These are phyloP conservation scores for Lepidocyrtinus sp. DNA, from an alignment of 2,888 invertebrate species.

Conservation along the genomic window DNA sequence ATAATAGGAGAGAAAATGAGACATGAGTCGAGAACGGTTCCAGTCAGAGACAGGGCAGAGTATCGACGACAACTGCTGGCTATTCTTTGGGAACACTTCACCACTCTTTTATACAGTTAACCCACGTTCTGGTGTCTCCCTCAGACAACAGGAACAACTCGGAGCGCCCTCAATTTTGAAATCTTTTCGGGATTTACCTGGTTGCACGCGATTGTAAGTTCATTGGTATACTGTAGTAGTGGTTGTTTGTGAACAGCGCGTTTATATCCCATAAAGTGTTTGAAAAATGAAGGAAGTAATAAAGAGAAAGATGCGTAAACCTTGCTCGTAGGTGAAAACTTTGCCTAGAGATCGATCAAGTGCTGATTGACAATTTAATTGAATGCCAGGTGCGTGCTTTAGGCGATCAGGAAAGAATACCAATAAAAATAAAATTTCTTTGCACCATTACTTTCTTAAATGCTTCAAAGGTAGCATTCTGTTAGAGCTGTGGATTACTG, in stretches of 20 bases:
- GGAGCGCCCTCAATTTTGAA: conserved; percentile 67
- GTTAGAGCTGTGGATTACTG: too few species aligned
- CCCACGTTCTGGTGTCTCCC: conserved; percentile 54
- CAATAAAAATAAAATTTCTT: too few species aligned
- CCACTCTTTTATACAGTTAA: conserved; percentile 66
- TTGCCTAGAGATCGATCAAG: neutral
- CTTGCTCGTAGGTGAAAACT: too few species aligned
- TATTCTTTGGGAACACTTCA: conserved; percentile 43
- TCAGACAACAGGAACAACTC: conserved; percentile 59
- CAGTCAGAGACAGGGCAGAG: conserved; percentile 65
- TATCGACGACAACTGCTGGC: conserved; percentile 55
- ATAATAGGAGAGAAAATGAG: conserved; percentile 45
- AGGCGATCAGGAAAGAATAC: too few species aligned
- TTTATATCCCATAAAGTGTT: neutral
- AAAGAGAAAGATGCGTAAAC: too few species aligned
- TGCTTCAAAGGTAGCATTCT: too few species aligned
- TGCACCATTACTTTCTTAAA: too few species aligned
- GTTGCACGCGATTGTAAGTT: conserved; percentile 68
- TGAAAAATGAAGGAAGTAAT: too few species aligned
- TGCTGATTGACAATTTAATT: neutral
- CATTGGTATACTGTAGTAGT: too few species aligned
- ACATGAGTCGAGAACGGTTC: conserved; percentile 60
- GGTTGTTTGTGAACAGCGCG: neutral
- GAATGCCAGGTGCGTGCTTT: neutral
- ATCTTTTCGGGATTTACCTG: conserved; percentile 67